Evolutionary conservation across 2,888 invertebrate genomes (phyloP).

Genomic region (Palloptera scutellata): DNA sequence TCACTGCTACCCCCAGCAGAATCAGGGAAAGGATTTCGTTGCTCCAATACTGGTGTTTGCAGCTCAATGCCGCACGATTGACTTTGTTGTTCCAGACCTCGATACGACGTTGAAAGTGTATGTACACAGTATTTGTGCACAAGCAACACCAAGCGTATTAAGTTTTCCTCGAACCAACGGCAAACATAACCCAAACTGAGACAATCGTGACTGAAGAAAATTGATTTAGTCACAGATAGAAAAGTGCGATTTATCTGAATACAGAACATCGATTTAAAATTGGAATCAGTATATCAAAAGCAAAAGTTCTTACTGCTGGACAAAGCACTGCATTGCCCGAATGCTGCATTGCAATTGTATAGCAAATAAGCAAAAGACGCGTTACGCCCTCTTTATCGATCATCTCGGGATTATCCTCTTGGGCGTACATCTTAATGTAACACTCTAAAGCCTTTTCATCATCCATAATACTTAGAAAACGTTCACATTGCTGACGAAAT

Average conservation of each 20-base stretch:
- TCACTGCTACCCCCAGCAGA: conserved; percentile 45
- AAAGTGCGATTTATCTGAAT: conserved; percentile 74
- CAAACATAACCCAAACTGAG: conserved; percentile 79
- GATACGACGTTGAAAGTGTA: conserved; percentile 67
- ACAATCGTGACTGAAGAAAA: conserved; percentile 80
- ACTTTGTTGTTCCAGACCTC: conserved; percentile 64
- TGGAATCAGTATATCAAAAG: not conserved
- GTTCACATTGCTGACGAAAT: conserved; percentile 80
- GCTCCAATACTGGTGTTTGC: conserved; percentile 78
- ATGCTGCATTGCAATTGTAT: conserved; percentile 82
- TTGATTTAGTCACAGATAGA: conserved; percentile 77
- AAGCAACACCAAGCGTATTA: conserved; percentile 77
- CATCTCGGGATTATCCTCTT: conserved; percentile 67
- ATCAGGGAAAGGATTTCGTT: conserved; percentile 64
- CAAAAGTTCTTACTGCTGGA: conserved; percentile 63
- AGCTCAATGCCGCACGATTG: conserved; percentile 71
- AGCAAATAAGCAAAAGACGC: conserved; percentile 75
- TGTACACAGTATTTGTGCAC: conserved; percentile 73
- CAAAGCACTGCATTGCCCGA: conserved; percentile 72
- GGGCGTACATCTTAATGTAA: conserved; percentile 73
- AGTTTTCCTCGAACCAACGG: conserved; percentile 83
- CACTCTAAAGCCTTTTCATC: conserved; percentile 72
- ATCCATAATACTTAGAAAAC: conserved; percentile 68
- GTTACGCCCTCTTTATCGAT: conserved; percentile 73
- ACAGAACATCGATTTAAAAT: conserved; percentile 10